Percentiles rank a stretch among this genome's conserved stretches.
phyloP scores from a whole-genome alignment of 2,797 vertebrate species.

The Anomalospiza imberbis region DNA sequence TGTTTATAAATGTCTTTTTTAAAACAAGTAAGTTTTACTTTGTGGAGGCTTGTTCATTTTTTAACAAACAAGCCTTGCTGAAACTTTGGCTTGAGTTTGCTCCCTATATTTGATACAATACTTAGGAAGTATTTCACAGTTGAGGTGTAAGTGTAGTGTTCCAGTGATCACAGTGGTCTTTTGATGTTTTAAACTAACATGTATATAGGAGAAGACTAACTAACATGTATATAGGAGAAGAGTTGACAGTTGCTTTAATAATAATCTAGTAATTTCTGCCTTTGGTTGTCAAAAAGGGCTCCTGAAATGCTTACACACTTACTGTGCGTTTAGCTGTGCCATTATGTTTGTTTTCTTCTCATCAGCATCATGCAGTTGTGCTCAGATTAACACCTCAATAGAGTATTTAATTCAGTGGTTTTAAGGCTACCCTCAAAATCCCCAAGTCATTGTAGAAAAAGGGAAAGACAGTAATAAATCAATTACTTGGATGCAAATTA shows the following conservation, averaged over 20 bases:
- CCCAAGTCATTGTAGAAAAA: neutral
- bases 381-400: neutral
- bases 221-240: neutral
- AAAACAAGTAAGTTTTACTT: neutral
- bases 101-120: neutral
- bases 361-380: neutral
- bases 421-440: neutral
- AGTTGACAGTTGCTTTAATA: neutral
- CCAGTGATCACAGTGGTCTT: neutral
- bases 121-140: neutral
- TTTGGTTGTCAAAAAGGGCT: neutral
- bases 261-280: neutral
- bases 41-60: neutral
- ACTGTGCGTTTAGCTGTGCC: rapidly evolving
- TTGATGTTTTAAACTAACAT: neutral
- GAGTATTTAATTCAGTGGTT: neutral
- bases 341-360: neutral
- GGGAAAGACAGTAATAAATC: neutral
- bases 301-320: neutral
- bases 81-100: neutral
- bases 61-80: neutral
- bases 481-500: neutral
- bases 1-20: neutral
- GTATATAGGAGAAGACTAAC: neutral
- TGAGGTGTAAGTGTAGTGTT: neutral